phyloP scores from a whole-genome alignment of 2,113 vertebrate genomes.

The Onychostruthus taczanowskii region DNA sequence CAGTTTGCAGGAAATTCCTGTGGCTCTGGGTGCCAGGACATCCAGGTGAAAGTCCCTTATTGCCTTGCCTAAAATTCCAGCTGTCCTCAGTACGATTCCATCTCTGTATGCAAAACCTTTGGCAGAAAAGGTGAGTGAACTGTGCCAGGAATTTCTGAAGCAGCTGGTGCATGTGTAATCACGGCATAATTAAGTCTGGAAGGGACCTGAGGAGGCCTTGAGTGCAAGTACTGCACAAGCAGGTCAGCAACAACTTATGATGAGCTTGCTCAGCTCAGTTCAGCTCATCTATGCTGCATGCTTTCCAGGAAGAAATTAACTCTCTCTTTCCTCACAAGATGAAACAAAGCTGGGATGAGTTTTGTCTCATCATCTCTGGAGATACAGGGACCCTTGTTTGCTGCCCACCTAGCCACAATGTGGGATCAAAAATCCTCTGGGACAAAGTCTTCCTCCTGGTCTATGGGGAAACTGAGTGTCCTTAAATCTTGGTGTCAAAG shows the following conservation, averaged over 20 bases:
- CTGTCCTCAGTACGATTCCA: background rate
- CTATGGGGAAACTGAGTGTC: background rate
- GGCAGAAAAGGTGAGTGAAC: background rate
- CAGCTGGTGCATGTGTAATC: background rate
- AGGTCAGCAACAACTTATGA: background rate
- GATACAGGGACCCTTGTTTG: rapidly evolving
- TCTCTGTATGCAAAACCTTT: background rate
- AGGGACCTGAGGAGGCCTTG: background rate
- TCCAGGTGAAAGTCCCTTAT: background rate
- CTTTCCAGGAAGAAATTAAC: background rate
- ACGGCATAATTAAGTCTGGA: background rate
- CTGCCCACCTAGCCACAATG: background rate
- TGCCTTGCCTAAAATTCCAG: background rate
- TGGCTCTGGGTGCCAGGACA: background rate
- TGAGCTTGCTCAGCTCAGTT: background rate
- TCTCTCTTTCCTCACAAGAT: background rate
- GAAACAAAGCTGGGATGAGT: background rate
- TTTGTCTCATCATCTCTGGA: background rate
- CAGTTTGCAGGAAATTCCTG: background rate
- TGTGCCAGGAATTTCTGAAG: background rate
- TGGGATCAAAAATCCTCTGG: background rate
- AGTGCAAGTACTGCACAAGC: background rate
- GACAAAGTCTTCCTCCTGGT: background rate
- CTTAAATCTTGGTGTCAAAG: background rate
- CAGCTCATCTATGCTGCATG: background rate